phyloP scores from a whole-genome alignment of 2,797 vertebrate genomes.

The Anomalospiza imberbis region DNA sequence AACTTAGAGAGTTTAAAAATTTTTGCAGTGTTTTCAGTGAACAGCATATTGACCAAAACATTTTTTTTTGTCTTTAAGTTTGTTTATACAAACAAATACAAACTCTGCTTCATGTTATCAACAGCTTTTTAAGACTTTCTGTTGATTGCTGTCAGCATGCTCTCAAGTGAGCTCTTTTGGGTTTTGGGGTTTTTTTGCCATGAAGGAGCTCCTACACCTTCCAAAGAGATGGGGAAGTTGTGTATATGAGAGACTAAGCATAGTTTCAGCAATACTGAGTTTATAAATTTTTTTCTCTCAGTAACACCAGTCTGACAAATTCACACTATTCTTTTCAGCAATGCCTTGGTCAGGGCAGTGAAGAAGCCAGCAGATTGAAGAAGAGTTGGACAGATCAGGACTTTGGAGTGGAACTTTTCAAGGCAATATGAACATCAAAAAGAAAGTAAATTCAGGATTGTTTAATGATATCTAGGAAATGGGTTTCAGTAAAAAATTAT shows the following conservation, averaged over 20 bases:
- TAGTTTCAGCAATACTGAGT: not conserved
- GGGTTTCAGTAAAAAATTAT: not conserved
- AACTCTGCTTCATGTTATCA: not conserved
- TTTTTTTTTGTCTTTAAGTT: not conserved
- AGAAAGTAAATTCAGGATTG: not conserved
- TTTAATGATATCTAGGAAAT: not conserved
- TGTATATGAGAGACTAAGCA: not conserved
- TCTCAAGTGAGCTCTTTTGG: not conserved
- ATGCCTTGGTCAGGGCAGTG: not conserved
- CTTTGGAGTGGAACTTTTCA: not conserved
- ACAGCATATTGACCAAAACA: not conserved
- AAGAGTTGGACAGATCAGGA: not conserved
- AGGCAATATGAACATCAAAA: not conserved
- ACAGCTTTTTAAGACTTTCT: not conserved
- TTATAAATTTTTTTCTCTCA: not conserved
- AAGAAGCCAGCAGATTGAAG: not conserved
- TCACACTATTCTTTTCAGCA: not conserved
- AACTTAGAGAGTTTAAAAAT: not conserved
- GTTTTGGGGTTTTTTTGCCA: not conserved
- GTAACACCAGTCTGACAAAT: not conserved
- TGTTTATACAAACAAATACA: not conserved
- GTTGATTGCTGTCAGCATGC: not conserved
- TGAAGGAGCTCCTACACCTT: not conserved
- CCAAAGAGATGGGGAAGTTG: not conserved
- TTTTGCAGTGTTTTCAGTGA: not conserved